Evolutionary conservation across 2,888 invertebrate genomes (phyloP).

Genomic region (Leptinotarsa juncta): DNA sequence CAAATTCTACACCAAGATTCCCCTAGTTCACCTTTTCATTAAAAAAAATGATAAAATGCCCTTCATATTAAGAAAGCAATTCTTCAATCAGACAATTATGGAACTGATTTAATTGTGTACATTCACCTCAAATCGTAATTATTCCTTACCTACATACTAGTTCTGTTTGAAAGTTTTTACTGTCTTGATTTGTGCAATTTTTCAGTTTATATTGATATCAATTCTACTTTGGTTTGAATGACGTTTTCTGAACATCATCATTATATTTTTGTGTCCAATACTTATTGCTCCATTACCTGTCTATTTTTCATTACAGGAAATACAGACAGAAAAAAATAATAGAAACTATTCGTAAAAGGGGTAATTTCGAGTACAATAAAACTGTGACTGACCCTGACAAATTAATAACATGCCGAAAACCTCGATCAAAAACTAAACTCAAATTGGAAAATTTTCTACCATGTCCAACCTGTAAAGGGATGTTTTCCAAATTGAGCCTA

Average conservation of each 20-base stretch:
- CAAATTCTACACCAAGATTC: too few species aligned
- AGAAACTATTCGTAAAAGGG: constrained; percentile 14
- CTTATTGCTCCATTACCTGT: constrained; percentile 6
- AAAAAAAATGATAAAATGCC: too few species aligned
- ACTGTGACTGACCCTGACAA: constrained; percentile 21
- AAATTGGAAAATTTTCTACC: constrained; percentile 18
- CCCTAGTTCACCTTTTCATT: too few species aligned
- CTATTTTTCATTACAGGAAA: constrained; percentile 17
- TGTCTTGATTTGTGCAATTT: constrained; percentile 15
- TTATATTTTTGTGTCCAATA: constrained; percentile 11
- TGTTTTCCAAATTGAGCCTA: constrained; percentile 17
- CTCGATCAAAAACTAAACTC: constrained; percentile 21
- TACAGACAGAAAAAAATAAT: constrained; percentile 22
- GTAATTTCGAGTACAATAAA: constrained; percentile 27
- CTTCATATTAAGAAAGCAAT: too few species aligned
- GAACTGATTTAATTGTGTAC: too few species aligned
- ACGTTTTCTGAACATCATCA: constrained; percentile 15
- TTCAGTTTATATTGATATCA: constrained; percentile 8
- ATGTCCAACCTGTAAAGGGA: constrained; percentile 21
- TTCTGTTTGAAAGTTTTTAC: not conserved
- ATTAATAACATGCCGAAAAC: constrained; percentile 20
- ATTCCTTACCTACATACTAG: too few species aligned
- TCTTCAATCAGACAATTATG: too few species aligned
- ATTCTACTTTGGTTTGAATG: not conserved
- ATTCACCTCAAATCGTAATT: too few species aligned